phyloP scores from a whole-genome alignment of 2,113 vertebrate genomes.

The Zosterops japonicus region DNA sequence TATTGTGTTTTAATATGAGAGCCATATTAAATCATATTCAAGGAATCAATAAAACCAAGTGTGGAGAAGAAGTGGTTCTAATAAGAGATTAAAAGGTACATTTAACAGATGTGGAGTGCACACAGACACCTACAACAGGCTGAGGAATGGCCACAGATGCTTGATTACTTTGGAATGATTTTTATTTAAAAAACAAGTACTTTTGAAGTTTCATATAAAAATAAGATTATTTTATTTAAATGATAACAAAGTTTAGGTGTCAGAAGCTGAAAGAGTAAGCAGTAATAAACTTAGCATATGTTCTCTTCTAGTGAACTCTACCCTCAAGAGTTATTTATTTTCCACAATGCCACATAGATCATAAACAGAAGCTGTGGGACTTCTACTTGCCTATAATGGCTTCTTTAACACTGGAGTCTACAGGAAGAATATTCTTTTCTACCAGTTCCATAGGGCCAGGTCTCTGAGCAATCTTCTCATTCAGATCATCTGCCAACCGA shows the following conservation, averaged over 20 bases:
- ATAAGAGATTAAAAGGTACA: not conserved
- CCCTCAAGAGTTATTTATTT: not conserved
- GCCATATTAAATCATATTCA: not conserved
- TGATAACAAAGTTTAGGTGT: not conserved
- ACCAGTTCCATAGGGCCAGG: slow-evolving; percentile 97
- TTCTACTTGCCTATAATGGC: slow-evolving; percentile 89
- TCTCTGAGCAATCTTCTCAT: slow-evolving; percentile 96
- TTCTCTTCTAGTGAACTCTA: not conserved
- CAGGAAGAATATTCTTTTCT: slow-evolving; percentile 96
- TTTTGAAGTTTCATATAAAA: not conserved
- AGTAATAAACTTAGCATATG: not conserved
- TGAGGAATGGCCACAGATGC: not conserved
- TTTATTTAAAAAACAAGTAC: not conserved
- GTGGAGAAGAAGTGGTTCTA: not conserved
- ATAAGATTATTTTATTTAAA: not conserved
- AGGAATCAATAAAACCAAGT: not conserved
- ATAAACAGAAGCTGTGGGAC: not conserved
- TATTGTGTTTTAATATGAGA: not conserved
- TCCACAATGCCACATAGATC: not conserved
- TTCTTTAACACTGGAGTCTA: slow-evolving; percentile 92
- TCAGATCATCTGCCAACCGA: slow-evolving; percentile 92
- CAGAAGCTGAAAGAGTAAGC: not conserved
- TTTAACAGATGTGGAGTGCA: not conserved
- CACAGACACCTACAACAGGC: not conserved
- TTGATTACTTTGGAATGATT: not conserved